A percentile compares a stretch with the other conserved stretches of the same genome.
Evolutionary conservation across 2,797 vertebrate genomes (phyloP).

Genomic region (Anisognathus igniventris): DNA sequence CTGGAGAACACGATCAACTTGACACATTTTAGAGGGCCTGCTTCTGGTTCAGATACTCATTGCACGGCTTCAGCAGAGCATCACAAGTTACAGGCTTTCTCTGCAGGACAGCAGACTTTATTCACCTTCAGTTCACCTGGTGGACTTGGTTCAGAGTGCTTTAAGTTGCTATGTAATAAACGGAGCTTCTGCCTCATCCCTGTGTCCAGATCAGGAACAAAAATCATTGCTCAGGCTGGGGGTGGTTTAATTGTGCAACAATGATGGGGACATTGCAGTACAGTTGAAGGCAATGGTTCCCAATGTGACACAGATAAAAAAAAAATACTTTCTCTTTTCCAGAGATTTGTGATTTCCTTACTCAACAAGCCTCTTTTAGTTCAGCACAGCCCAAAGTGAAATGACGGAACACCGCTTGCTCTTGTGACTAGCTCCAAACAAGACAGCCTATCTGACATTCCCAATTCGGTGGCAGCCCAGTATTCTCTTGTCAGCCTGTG

Average conservation of each 20-base stretch:
- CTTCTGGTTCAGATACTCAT: neutral
- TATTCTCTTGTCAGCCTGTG: neutral
- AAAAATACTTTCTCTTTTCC: neutral
- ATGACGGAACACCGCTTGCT: neutral
- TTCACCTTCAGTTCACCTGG: neutral
- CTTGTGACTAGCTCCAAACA: neutral
- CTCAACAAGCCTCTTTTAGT: neutral
- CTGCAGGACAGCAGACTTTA: neutral
- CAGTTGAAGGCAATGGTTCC: neutral
- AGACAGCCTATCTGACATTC: neutral
- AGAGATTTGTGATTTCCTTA: neutral
- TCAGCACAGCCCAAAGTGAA: neutral
- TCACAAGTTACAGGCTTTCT: neutral
- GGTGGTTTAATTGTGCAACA: neutral
- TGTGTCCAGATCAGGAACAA: neutral
- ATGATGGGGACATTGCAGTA: neutral
- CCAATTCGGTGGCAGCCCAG: neutral
- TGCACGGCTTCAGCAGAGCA: neutral
- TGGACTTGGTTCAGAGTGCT: neutral
- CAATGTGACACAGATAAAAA: neutral
- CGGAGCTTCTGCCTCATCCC: neutral
- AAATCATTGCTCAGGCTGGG: neutral
- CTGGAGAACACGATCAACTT: accelerated
- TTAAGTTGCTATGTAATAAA: neutral
- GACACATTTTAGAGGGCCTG: neutral